Base-by-base conservation (phyloP, 2,888 invertebrate species). In the Polietes domitor region DNA sequence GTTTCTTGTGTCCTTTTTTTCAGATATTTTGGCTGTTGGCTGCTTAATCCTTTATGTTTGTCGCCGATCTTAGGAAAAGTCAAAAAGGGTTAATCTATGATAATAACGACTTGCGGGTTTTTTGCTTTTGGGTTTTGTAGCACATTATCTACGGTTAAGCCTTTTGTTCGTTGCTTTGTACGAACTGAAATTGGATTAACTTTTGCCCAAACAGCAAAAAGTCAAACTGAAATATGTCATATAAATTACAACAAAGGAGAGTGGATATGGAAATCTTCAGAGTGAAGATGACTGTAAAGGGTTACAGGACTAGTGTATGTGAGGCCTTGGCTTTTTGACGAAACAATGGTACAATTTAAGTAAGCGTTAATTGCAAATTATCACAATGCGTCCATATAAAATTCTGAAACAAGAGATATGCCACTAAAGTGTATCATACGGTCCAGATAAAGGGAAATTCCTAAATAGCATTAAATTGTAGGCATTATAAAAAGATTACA, bases 91-190 rank as follows among this genome's bases (percentile, higher is more conserved):
- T 84, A 84, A 84, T 84, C 76, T 78, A 21, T 75, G 68, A 61
- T 81, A 84, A 84, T 84, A 81, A 84, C 81, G 80, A 81, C 58
- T 84, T 84, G 84, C 84, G 84, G 84, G 80, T 78, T 81, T 80
- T 78, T 81, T 84, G 78, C 77, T 84, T 81, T 61, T 63, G 19
- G 53, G 41, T 73, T 76, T 79, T 81, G 73, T 76, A 50, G 71
- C 80, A 84, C 80, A 80, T 84, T 80, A 84, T 63, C 65, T 81
- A 84, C 80, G 80, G 78, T 81, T 84, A 63, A 81, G 68, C 53
- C 75, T 41, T 73, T 76, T 28, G 47, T 65, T 70, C 24, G 17
- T 10, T 50, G 15, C 50, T n/a, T 19, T 10, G 68, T 68, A 15
- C 24, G 41, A n/a, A 10, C 17, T 28, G 17, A 71, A 72, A 72